These are phyloP conservation scores for Percina caprodes DNA, from an alignment of 2,113 vertebrate species.

Conservation along the genomic window DNA sequence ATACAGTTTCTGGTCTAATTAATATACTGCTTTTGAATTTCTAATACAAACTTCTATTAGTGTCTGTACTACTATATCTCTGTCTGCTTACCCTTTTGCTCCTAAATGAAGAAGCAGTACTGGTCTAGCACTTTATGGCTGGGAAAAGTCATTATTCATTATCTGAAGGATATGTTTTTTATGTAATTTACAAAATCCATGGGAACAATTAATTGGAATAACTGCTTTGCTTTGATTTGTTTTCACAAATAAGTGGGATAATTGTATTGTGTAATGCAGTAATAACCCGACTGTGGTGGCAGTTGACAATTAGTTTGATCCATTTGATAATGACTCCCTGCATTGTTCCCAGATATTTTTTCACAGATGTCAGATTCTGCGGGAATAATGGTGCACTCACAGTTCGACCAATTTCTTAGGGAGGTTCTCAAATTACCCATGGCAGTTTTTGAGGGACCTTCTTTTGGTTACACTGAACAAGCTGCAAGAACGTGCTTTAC, in stretches of 20 bases:
- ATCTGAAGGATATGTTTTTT: constrained; percentile 64
- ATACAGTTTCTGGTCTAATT: constrained; percentile 10
- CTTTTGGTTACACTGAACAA: constrained; percentile 97
- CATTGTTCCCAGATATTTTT: constrained; percentile 92
- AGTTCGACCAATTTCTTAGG: constrained; percentile 94
- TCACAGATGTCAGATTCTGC: constrained; percentile 95
- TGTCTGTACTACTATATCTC: constrained; percentile 23
- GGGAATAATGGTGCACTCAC: constrained; percentile 93
- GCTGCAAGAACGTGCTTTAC: constrained; percentile 93
- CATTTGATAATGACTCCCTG: constrained; percentile 44
- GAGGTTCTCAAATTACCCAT: constrained; percentile 97
- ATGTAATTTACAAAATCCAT: constrained; percentile 70
- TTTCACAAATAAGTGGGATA: constrained; percentile 76
- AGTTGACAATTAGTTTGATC: constrained; percentile 73
- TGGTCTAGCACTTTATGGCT: constrained; percentile 39
- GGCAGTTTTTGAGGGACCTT: constrained; percentile 97
- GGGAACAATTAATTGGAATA: constrained; percentile 64
- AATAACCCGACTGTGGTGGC: constrained; percentile 72
- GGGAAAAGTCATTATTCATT: constrained; percentile 69
- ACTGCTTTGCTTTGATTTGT: constrained; percentile 71
- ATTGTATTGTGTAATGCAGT: constrained; percentile 71
- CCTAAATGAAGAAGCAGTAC: constrained; percentile 26
- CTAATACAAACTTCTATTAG: constrained; percentile 14
- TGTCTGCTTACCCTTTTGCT: constrained; percentile 36
- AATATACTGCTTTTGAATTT: constrained; percentile 37